Base-by-base conservation (phyloP, 2,113 vertebrate species). In the Pterophyllum scalare region DNA sequence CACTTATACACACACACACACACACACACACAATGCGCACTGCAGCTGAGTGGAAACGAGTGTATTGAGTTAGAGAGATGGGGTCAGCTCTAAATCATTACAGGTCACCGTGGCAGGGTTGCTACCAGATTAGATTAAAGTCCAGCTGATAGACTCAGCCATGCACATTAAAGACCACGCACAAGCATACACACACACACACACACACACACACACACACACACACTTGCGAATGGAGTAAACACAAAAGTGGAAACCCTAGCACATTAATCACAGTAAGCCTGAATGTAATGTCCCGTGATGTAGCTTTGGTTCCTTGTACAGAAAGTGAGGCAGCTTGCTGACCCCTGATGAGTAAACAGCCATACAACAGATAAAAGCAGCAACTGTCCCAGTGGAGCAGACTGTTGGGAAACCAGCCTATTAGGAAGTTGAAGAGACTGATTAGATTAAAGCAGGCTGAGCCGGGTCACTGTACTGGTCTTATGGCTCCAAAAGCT, bases 41-140 rank as follows among this genome's bases (percentile, higher is more conserved):
- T 62, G 43, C 74, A 81, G 61, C 82, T 83, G 82, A 87, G 83
- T 67, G 77, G 86, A 72, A 79, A 87, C 43, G 38, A 87, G 75
- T 90, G 77, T 89, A 94, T 94, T 93, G 87, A 93, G 88, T 91
- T 90, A 79, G 91, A 91, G 89, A 87, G 91, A 84, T 85, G 90
- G 91, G 94, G 92, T 94, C 93, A 94, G 89, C 79, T 91, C 72
- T 92, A 93, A 94, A 93, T 95, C 91, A 95, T 93, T 94, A 89
- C 83, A 94, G 92, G 94, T 94, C 94, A 90, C 87, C 59, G 62
- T 84, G 88, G 89, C 86, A 81, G 80, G 88, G 88, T 86, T 87
- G 90, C 83, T 87, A 93, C 88, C 91, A 92, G 88, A 95, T 95
- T 94, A 92, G 87, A 94, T 94, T 93, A 92, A 90, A 92, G 87